Base-by-base conservation (phyloP, 2,797 vertebrate genomes). In the Rhabdophis nuchalis region DNA sequence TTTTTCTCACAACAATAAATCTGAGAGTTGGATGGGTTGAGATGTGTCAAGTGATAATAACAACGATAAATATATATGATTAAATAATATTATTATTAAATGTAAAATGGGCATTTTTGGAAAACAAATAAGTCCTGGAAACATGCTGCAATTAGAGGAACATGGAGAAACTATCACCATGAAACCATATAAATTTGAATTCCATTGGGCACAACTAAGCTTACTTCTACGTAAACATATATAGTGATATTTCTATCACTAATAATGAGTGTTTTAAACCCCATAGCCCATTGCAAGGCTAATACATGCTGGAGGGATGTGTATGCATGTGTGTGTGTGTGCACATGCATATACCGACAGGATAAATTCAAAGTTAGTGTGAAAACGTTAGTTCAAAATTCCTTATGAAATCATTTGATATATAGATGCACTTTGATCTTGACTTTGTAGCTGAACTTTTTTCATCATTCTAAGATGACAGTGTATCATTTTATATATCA, bases 91-190 rank as follows among this genome's bases (percentile, higher is more conserved):
- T 72, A 32, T 68, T 68, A 32, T 72, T 72, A 72, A 36, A 36
- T 36, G 53, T 7, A 96, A 93, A 89, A 68, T 54, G 91, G 87
- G 85, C 23, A 72, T 77, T 77, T 91, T 95, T 90, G 93, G 90
- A 93, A 95, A 87, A n/a, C n/a, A 58, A 92, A 92, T 92, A 57
- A 61, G 3, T 77, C 25, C 41, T 29, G n/a, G 57, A 61, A 89
- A 72, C 29, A 32, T 8, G 5, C n/a, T 68, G 5, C n/a, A 68
- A 88, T 92, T 93, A 41, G 53, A 92, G 7, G 41, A 72, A 95
- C 93, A 14, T 85, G 2, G 50, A 10, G 89, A 92, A 94, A 91
- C 18, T 54, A 1, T 54, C 91, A 86, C 25, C 58, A 95, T 36
- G 93, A 56, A 60, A 32, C 10, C 87, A 86, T 64, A 95, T 29